Base-by-base conservation (phyloP, 2,797 vertebrate genomes). In the Numenius phaeopus region DNA sequence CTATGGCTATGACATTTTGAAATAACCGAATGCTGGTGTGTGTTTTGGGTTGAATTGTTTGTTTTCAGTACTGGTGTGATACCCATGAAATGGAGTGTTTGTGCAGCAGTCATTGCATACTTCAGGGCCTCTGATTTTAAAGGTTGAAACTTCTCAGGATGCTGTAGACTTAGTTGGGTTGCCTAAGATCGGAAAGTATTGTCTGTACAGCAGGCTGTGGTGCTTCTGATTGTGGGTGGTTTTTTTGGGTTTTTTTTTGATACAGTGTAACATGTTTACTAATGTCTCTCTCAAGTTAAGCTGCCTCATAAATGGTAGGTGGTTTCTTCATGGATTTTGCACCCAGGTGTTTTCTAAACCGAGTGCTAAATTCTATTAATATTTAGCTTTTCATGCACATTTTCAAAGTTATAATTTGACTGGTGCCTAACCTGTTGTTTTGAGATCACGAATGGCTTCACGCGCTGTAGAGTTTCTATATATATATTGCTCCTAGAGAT, bases 11-110 rank as follows among this genome's bases (percentile, higher is more conserved):
- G 32, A 78, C 40, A 50, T 76, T 62, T 62, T 87, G 32, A 50
- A 72, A 26, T 79, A 50, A 62, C 22, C 14, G 58, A 65, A 88
- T 17, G 15, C 11, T 32, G 4, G 26, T 70, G 30, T 71, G 49
- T 2, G 5, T 21, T n/a, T 10, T 5, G 3, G n/a, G 1, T 15
- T 32, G 0, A 6, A 37, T 59, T 59, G 10, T 32, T 66, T 50
- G 57, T n/a, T 42, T 44, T 67, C 32, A 22, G 32, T 40, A 23
- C 24, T 24, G 11, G 2, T 55, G 34, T 21, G 52, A n/a, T 59
- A 37, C 10, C 22, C 7, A 8, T 27, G 57, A 55, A 79, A 27
- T 39, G 12, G 12, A 70, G 20, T 34, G 10, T 37, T 39, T 32
- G 16, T 69, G 29, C 18, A 10, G 5, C 30, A 88, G 26, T 54